Evolutionary conservation across 2,797 vertebrate species (phyloP).

Genomic region (Scarus forsteni): DNA sequence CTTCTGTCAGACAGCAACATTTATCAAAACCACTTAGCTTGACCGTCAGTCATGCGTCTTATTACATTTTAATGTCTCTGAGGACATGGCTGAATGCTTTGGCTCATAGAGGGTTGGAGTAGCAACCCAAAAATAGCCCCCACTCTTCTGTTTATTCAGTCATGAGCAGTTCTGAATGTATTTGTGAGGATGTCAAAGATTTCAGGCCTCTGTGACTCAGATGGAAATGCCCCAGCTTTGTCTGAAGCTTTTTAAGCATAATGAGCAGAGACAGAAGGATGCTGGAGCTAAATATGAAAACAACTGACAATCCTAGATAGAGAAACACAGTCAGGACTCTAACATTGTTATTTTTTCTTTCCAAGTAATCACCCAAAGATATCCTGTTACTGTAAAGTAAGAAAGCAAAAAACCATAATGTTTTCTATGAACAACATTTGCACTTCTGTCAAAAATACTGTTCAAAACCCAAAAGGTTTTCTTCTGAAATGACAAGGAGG

Average conservation of each 20-base stretch:
- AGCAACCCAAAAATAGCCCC: no score
- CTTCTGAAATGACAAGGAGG: no score
- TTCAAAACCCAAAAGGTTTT: no score
- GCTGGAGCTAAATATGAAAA: constrained; percentile 17
- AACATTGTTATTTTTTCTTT: neutral
- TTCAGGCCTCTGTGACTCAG: neutral
- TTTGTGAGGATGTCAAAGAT: neutral
- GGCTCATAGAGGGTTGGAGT: neutral
- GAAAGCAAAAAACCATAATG: no score
- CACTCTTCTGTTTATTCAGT: neutral
- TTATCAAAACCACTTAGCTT: neutral
- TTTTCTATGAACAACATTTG: no score
- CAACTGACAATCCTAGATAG: neutral
- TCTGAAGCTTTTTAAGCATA: constrained; percentile 3
- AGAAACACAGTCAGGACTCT: neutral
- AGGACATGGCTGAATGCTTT: neutral
- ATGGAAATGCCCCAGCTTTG: neutral
- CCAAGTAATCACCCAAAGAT: neutral
- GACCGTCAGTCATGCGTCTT: neutral
- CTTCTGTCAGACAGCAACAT: neutral
- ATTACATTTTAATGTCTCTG: neutral
- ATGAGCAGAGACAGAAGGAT: constrained; percentile 11
- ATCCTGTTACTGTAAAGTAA: no score
- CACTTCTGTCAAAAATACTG: no score
- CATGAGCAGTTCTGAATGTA: constrained; percentile 8